These are phyloP conservation scores for Synaphobranchus kaupii DNA, from an alignment of 2,797 vertebrate genomes.

Conservation along the genomic window DNA sequence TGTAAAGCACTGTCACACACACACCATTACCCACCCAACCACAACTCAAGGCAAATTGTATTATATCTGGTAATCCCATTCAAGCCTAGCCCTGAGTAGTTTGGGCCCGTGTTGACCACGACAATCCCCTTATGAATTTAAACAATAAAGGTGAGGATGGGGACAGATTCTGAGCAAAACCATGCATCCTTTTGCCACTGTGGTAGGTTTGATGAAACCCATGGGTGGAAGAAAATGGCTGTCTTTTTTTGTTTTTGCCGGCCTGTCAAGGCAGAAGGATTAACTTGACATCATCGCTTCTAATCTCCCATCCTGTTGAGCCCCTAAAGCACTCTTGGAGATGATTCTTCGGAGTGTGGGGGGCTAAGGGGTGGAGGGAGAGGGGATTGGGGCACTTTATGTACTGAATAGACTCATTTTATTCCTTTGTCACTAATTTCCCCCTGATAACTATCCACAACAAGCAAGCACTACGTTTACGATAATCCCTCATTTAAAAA, in stretches of 20 bases:
- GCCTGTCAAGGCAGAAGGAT: background rate
- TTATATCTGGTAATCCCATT: slow-evolving; percentile 1
- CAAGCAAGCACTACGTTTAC: too few relatives aligned
- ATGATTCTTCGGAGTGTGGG: background rate
- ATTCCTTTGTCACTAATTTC: background rate
- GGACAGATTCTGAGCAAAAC: background rate
- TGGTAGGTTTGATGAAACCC: background rate
- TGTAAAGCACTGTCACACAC: background rate
- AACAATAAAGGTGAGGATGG: background rate
- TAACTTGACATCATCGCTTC: background rate
- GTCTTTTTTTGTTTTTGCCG: background rate
- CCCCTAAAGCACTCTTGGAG: background rate
- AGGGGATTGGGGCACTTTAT: background rate
- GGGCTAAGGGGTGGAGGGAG: background rate
- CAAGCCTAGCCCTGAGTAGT: background rate
- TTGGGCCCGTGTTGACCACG: background rate
- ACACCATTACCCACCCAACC: too few relatives aligned
- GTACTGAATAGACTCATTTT: background rate
- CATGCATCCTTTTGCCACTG: too few relatives aligned
- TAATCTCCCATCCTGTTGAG: background rate
- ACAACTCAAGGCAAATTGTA: background rate
- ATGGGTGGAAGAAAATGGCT: background rate
- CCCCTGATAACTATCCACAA: background rate
- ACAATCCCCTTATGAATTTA: background rate
- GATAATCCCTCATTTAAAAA: too few relatives aligned